Conservation (phyloP, 1,140 invertebrate genomes). For the Calycopis cecrops region DNA sequence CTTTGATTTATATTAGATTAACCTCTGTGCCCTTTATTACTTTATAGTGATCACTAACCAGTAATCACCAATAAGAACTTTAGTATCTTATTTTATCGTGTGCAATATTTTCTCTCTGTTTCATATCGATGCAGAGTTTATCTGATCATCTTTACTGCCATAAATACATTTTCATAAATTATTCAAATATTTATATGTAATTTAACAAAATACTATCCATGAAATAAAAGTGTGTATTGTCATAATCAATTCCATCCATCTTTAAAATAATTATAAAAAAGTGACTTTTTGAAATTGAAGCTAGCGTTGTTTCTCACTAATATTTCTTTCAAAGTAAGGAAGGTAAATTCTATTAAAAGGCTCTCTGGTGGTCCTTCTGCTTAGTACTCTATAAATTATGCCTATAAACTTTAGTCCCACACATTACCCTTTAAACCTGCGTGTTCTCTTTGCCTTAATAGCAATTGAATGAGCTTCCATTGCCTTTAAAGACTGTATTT, state of each 20-base stretch:
- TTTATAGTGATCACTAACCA: slow-evolving; percentile 42
- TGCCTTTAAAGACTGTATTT: background rate
- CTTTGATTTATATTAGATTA: slow-evolving; percentile 35
- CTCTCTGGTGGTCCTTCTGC: background rate
- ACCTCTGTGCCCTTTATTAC: slow-evolving; percentile 39
- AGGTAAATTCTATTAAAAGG: background rate
- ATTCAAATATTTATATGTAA: background rate
- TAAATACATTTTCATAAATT: slow-evolving; percentile 15
- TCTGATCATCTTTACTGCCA: slow-evolving; percentile 22
- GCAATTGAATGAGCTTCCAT: slow-evolving; percentile 4
- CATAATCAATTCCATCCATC: too few relatives aligned
- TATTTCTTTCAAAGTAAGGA: too few relatives aligned
- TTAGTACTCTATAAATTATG: background rate
- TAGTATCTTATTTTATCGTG: slow-evolving; percentile 54
- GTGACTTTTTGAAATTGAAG: too few relatives aligned
- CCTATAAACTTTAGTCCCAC: slow-evolving; percentile 2
- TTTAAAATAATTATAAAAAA: too few relatives aligned
- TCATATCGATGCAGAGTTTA: slow-evolving; percentile 50
- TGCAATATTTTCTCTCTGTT: slow-evolving; percentile 61
- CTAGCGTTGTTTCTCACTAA: too few relatives aligned
- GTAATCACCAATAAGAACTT: slow-evolving; percentile 42
- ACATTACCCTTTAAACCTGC: slow-evolving; percentile 4
- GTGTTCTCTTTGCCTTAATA: slow-evolving; percentile 4
- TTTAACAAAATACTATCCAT: too few relatives aligned
- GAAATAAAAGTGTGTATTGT: too few relatives aligned